Evolutionary conservation across 2,797 vertebrate species (phyloP).

Genomic region (Thripadectes ignobilis): DNA sequence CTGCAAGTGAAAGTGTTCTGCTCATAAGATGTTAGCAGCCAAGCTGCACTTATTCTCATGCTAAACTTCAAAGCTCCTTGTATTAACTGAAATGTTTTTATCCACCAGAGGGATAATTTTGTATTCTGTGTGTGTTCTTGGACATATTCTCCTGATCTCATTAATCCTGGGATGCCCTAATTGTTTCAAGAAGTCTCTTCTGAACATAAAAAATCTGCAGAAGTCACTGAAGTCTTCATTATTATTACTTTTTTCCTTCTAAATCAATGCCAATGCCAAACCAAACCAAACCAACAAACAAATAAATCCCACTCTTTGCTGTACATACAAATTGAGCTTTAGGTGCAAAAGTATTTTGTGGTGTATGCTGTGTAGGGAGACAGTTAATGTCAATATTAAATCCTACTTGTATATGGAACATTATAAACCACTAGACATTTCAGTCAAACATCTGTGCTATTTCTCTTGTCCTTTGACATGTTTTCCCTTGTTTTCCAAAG

Average conservation of each 20-base stretch:
- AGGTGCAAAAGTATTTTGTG: neutral
- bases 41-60: neutral
- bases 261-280: neutral
- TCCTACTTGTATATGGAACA: neutral
- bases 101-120: neutral
- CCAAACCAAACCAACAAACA: neutral
- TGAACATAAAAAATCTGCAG: neutral
- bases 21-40: neutral
- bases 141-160: neutral
- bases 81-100: neutral
- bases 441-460: neutral
- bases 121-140: neutral
- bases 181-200: neutral
- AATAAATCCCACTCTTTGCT: neutral
- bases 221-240: neutral
- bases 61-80: neutral
- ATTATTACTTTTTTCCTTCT: neutral
- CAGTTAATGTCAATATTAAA: neutral
- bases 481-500: slow-evolving; percentile 50
- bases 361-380: neutral
- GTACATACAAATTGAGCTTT: neutral
- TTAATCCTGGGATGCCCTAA: neutral
- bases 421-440: neutral
- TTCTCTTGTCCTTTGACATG: neutral
- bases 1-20: neutral